Percentiles rank a stretch among this genome's conserved stretches.
These are phyloP conservation scores for Porites cylindrica DNA, from an alignment of 92 coral and sea anemone genomes.

Conservation along the genomic window DNA sequence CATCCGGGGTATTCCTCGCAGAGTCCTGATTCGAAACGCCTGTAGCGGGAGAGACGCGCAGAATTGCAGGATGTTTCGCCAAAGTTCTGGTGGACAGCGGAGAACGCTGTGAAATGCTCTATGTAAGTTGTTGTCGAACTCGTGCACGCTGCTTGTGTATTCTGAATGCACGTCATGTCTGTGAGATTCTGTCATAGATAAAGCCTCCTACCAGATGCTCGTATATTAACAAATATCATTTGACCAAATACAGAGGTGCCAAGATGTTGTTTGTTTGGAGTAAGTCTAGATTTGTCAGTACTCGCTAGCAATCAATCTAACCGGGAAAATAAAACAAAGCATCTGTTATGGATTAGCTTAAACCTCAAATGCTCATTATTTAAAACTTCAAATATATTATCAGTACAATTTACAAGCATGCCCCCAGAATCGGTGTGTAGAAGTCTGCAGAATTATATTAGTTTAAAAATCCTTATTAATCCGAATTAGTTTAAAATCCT, in stretches of 20 bases:
- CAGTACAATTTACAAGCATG: too few species aligned
- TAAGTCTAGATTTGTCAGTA: not conserved
- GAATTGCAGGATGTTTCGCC: conserved; percentile 41
- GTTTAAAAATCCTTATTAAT: too few species aligned
- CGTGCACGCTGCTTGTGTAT: not conserved
- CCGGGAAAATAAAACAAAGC: not conserved
- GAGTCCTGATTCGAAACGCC: conserved; percentile 32
- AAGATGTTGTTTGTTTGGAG: not conserved
- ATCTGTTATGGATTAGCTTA: not conserved
- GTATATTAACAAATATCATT: not conserved
- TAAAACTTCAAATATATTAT: too few species aligned
- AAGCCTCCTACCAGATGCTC: too few species aligned
- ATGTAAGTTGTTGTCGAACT: not conserved
- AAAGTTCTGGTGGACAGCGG: conserved; percentile 66
- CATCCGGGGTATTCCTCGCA: conserved; percentile 79
- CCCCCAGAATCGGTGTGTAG: too few species aligned
- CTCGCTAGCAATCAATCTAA: not conserved
- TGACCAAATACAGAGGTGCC: not conserved
- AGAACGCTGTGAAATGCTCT: conserved; percentile 5
- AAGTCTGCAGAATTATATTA: too few species aligned
- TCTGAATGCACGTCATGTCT: conserved; percentile 1
- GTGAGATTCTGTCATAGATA: conserved; percentile 17
- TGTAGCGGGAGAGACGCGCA: conserved; percentile 43
- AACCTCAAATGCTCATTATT: not conserved
- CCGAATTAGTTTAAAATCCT: too few species aligned